Base-by-base conservation (phyloP, 2,113 vertebrate genomes). In the Ptilorrhoa leucosticta region DNA sequence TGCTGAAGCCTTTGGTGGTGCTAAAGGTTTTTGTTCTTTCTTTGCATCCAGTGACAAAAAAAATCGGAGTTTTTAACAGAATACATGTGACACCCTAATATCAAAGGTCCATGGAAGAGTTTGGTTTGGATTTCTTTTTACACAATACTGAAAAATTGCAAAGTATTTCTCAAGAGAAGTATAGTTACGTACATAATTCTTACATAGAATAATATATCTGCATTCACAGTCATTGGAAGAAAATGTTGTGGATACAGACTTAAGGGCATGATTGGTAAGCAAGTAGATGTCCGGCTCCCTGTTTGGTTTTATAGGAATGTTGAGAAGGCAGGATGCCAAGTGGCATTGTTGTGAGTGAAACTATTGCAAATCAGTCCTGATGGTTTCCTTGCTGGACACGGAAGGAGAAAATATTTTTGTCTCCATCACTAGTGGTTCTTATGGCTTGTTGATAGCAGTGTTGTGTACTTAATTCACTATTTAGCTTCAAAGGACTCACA, bases 21-120 rank as follows among this genome's bases (percentile, higher is more conserved):
- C 65, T 83, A 28, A 50, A 61, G 12, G 20, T 15, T 87, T 94
- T 80, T 84, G 19, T 53, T 84, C 73, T 76, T 69, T n/a, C 42
- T 63, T 47, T 45, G 26, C 42, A 70, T 64, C 50, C 51, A 23
- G 28, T 79, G 39, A 35, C 39, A 87, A 90, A 90, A 92, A 64
- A 79, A 37, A 22, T 11, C 14, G 26, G 42, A 47, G 27, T 39
- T 53, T 72, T 82, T 78, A 71, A 56, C 18, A 82, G 50, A 81
- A 47, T n/a, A 11, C 5, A 6, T 16, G 13, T 0, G 2, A 30
- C 2, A 2, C 42, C 7, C 14, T 53, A 53, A 35, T 50, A 58
- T 39, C 23, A 35, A 61, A 90, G 10, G 15, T 75, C n/a, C 3
- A 2, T 30, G 33, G 26, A 69, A 71, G 19, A 85, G 6, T 14